phyloP scores from a whole-genome alignment of 2,888 invertebrate genomes.

The Cataglyphis altisquamis region DNA sequence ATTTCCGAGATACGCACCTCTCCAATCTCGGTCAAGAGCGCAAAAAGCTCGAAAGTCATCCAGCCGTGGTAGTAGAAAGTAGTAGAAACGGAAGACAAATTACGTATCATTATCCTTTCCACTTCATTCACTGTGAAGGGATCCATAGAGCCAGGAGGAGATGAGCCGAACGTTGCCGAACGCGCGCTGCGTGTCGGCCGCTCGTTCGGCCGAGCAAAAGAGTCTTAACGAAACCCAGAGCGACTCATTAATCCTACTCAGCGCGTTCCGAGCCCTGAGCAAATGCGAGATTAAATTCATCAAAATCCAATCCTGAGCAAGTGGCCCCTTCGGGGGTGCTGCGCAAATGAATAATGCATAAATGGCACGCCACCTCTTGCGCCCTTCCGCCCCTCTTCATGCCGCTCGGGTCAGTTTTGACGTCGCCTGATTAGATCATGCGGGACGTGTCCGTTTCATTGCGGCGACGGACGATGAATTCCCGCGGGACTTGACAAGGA shows the following conservation, averaged over 20 bases:
- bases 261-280: constrained; percentile 77
- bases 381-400: constrained; percentile 58
- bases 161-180: constrained; percentile 11
- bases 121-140: constrained; percentile 49
- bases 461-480: constrained; percentile 24
- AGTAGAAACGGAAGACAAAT: constrained; percentile 57
- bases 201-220: constrained; percentile 6
- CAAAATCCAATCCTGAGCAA: constrained; percentile 84
- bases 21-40: constrained; percentile 11
- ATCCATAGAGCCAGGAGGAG: constrained; percentile 39
- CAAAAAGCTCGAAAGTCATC: constrained; percentile 58
- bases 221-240: constrained; percentile 52
- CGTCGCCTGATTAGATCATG: constrained; percentile 77
- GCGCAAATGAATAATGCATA: constrained; percentile 84
- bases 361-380: constrained; percentile 71
- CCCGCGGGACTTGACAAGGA: constrained; percentile 39
- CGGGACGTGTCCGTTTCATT: constrained; percentile 54
- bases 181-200: constrained; percentile 41
- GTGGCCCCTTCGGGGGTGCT: constrained; percentile 79
- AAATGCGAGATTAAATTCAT: constrained; percentile 86
- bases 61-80: constrained; percentile 62
- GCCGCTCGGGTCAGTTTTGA: constrained; percentile 72
- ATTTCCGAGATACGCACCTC: constrained; percentile 19
- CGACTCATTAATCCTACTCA: constrained; percentile 82
- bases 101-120: constrained; percentile 56